Evolutionary conservation across 2,888 invertebrate species (phyloP).

Genomic region (Lasius fuliginosus): DNA sequence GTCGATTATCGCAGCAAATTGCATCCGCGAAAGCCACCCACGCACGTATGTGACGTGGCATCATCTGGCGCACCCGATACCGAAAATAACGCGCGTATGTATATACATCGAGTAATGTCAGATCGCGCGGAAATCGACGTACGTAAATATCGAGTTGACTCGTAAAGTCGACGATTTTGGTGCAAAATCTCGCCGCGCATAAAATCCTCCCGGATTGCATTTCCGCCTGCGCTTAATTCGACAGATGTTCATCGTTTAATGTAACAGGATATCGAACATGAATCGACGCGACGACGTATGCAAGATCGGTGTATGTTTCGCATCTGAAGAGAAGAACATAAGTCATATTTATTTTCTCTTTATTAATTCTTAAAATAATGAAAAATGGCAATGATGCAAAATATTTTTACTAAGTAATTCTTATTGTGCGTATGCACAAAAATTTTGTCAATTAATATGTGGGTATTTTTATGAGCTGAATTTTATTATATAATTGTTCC

Average conservation of each 20-base stretch:
- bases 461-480: not conserved
- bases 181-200: constrained; percentile 1
- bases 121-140: constrained; percentile 41
- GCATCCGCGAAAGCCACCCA: constrained; percentile 52
- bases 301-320: not conserved
- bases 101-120: constrained; percentile 26
- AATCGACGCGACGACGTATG: not conserved
- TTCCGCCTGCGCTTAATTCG: not conserved
- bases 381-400: not conserved
- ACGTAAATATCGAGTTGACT: constrained; percentile 36
- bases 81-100: constrained; percentile 69
- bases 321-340: no score
- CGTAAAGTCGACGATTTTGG: not conserved
- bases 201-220: not conserved
- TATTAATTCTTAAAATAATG: not conserved
- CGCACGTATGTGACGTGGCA: constrained; percentile 71
- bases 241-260: constrained; percentile 48
- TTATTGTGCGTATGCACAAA: not conserved
- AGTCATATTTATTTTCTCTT: not conserved
- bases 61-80: constrained; percentile 75
- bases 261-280: constrained; percentile 24
- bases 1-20: constrained; percentile 47
- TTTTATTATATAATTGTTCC: not conserved
- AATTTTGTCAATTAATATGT: not conserved
- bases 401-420: not conserved